phyloP scores from a whole-genome alignment of 2,797 vertebrate species.

The Darevskia nairensis region DNA sequence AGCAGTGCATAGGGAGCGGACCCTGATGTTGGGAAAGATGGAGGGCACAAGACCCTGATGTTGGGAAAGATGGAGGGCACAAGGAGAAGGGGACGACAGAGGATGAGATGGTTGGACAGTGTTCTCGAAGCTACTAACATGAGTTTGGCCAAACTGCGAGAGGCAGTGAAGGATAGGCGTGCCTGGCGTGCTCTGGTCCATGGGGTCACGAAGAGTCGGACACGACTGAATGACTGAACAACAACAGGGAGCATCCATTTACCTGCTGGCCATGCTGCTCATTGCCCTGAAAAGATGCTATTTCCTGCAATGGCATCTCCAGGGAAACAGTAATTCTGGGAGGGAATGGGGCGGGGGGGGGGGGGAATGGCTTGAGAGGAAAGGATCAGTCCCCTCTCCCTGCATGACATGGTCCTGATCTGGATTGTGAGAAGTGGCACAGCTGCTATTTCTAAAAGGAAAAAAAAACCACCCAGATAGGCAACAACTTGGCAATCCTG shows the following conservation, averaged over 20 bases:
- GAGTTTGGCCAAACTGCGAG: too few species aligned
- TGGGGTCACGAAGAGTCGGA: too few species aligned
- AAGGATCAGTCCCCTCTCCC: neutral
- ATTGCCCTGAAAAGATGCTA: neutral
- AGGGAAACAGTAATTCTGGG: neutral
- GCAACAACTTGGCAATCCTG: neutral
- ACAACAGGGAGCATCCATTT: neutral
- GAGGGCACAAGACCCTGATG: too few species aligned
- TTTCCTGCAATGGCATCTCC: neutral
- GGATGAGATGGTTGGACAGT: too few species aligned
- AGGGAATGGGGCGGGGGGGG: neutral
- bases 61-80: too few species aligned
- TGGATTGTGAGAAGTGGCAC: neutral
- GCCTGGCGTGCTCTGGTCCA: too few species aligned
- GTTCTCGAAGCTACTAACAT: too few species aligned
- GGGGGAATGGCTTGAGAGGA: neutral
- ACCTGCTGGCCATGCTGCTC: neutral
- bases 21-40: too few species aligned
- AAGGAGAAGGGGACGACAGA: too few species aligned
- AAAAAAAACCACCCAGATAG: neutral
- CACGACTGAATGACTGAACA: too few species aligned
- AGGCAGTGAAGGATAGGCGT: too few species aligned
- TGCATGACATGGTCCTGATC: neutral
- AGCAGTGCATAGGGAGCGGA: neutral
- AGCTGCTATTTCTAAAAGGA: neutral